phyloP scores from a whole-genome alignment of 1,140 invertebrate species.

The Pseudomyrmex gracilis region DNA sequence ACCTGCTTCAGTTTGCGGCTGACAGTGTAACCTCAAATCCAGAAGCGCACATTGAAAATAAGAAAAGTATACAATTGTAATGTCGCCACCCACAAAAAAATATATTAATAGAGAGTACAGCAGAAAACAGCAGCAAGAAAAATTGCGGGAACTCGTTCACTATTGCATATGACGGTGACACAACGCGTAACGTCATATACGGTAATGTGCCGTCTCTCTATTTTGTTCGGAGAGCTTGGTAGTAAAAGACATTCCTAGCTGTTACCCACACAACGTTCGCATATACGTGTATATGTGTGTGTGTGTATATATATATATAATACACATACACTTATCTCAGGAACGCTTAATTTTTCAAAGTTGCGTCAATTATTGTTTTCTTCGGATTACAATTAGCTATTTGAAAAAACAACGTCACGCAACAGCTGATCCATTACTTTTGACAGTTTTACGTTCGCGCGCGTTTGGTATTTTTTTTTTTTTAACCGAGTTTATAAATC shows the following conservation, averaged over 20 bases:
- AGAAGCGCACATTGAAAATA: slow-evolving; percentile 64
- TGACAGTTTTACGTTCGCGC: too few species aligned
- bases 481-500: too few species aligned
- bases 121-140: slow-evolving; percentile 12
- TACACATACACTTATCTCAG: background rate
- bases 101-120: slow-evolving; percentile 9
- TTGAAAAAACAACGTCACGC: too few species aligned
- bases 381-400: too few species aligned
- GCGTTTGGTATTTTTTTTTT: too few species aligned
- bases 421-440: too few species aligned
- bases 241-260: slow-evolving; percentile 46
- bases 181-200: slow-evolving; percentile 67
- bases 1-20: slow-evolving; percentile 50
- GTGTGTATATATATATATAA: background rate
- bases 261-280: background rate
- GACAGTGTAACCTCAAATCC: slow-evolving; percentile 68
- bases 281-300: background rate
- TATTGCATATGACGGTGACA: slow-evolving; percentile 45
- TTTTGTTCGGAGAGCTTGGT: slow-evolving; percentile 37
- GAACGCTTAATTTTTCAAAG: too few species aligned
- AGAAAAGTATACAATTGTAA: slow-evolving; percentile 19
- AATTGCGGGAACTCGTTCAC: slow-evolving; percentile 1
- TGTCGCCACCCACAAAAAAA: slow-evolving; percentile 9
- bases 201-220: slow-evolving; percentile 67
- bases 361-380: too few species aligned